Evolutionary conservation across 2,797 vertebrate species (phyloP).

Genomic region (Platalea minor): DNA sequence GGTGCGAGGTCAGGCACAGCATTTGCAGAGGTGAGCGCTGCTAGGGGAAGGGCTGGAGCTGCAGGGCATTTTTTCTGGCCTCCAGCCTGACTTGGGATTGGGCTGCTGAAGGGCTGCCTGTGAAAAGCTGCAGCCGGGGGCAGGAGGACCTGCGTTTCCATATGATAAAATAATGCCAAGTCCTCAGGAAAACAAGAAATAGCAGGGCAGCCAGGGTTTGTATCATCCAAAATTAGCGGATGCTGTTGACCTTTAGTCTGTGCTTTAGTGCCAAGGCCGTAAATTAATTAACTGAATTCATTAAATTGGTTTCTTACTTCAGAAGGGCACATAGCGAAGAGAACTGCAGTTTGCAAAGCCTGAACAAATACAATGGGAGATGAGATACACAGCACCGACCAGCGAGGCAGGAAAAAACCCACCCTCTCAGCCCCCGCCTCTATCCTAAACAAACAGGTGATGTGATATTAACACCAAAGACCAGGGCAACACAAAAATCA

Average conservation of each 20-base stretch:
- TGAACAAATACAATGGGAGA: neutral
- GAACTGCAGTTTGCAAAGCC: neutral
- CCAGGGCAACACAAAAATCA: neutral
- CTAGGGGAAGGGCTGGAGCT: neutral
- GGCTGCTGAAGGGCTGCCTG: neutral
- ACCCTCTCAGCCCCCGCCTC: neutral
- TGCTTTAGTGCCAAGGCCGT: neutral
- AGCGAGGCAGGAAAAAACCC: neutral
- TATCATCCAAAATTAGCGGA: neutral
- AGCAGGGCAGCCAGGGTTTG: neutral
- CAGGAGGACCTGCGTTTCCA: neutral
- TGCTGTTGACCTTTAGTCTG: conserved; percentile 19
- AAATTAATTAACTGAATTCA: neutral
- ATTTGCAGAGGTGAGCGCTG: neutral
- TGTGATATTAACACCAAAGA: neutral
- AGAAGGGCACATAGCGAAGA: neutral
- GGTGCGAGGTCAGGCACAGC: rapidly evolving
- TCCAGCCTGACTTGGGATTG: neutral
- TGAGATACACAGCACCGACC: neutral
- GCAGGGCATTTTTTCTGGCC: neutral
- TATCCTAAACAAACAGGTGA: neutral
- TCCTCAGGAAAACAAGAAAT: neutral
- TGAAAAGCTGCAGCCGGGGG: neutral
- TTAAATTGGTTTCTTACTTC: neutral
- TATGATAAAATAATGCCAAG: neutral